These are phyloP conservation scores for Mystacides longicornis DNA, from an alignment of 2,888 invertebrate species.

Conservation along the genomic window DNA sequence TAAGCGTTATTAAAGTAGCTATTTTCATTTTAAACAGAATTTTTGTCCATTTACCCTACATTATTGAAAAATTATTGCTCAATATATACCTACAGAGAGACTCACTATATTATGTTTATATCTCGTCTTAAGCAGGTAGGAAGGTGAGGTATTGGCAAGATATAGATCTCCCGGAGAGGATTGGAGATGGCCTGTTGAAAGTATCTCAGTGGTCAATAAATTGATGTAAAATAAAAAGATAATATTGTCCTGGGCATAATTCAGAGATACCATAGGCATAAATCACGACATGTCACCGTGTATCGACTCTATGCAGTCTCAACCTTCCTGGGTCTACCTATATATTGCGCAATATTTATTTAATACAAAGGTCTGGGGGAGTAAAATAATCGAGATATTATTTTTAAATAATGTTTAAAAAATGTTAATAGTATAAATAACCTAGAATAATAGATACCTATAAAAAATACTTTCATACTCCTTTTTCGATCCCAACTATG, in stretches of 20 bases:
- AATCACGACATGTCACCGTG: slow-evolving; percentile 24
- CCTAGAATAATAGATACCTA: no score
- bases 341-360: no score
- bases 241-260: slow-evolving; percentile 24
- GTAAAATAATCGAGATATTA: no score
- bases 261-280: slow-evolving; percentile 24
- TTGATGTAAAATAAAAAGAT: slow-evolving; percentile 13
- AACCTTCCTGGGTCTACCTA: slow-evolving; percentile 6
- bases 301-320: slow-evolving; percentile 19
- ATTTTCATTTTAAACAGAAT: no score
- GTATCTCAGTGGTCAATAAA: slow-evolving; percentile 19
- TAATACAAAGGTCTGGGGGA: no score
- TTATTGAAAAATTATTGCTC: not conserved
- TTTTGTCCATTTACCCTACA: no score
- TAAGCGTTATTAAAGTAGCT: no score
- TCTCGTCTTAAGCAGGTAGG: not conserved
- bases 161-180: slow-evolving; percentile 21
- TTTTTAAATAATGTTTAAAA: no score
- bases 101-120: not conserved
- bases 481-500: no score
- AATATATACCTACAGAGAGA: not conserved
- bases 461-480: no score
- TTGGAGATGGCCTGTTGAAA: slow-evolving; percentile 8
- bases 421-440: no score
- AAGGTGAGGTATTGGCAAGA: not conserved